phyloP scores from a whole-genome alignment of 2,888 invertebrate genomes.

The Entomobrya proxima region DNA sequence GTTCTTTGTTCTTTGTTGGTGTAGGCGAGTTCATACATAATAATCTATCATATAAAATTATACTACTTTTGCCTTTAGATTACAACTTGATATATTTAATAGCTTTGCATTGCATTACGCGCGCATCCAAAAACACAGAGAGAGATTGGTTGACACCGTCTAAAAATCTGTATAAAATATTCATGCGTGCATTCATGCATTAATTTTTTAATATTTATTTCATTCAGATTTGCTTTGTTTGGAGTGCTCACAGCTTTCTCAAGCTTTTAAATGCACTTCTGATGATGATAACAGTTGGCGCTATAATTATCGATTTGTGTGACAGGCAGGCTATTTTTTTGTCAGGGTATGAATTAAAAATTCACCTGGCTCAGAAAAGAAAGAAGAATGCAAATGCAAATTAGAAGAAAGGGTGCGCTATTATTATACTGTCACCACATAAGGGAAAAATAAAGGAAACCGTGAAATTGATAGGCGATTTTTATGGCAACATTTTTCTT shows the following conservation, averaged over 20 bases:
- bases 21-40: conserved; percentile 44
- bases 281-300: background rate
- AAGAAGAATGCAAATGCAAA: background rate
- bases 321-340: background rate
- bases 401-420: background rate
- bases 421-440: background rate
- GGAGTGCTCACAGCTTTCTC: too few relatives aligned
- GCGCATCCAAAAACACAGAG: too few relatives aligned
- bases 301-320: background rate
- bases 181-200: too few relatives aligned
- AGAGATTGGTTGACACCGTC: too few relatives aligned
- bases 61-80: background rate
- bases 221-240: too few relatives aligned
- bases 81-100: background rate
- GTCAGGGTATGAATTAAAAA: too few relatives aligned
- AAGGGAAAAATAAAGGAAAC: background rate
- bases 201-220: too few relatives aligned
- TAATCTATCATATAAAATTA: background rate
- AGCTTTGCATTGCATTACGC: too few relatives aligned
- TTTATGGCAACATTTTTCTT: too few relatives aligned
- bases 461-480: background rate
- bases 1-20: background rate
- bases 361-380: too few relatives aligned
- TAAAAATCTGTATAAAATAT: too few relatives aligned
- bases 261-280: too few relatives aligned